These are phyloP conservation scores for Ptilodon capucinus DNA, from an alignment of 2,888 invertebrate species.

Conservation along the genomic window DNA sequence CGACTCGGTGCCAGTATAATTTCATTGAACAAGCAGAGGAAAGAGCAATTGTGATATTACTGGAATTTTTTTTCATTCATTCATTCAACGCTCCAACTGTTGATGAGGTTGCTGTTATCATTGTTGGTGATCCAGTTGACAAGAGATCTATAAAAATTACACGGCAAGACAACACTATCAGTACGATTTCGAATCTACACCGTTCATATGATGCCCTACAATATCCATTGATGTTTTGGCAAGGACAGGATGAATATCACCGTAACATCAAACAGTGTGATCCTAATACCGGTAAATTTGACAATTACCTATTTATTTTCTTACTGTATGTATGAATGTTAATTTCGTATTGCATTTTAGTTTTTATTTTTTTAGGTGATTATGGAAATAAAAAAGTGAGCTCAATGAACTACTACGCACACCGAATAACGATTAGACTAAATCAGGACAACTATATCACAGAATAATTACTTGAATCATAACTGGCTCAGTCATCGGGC, in stretches of 20 bases:
- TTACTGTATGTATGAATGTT: too few species aligned
- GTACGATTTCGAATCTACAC: constrained; percentile 12
- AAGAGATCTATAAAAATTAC: constrained; percentile 18
- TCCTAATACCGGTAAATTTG: constrained; percentile 25
- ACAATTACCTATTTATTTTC: too few species aligned
- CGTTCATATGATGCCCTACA: constrained; percentile 26
- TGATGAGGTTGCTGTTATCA: constrained; percentile 37
- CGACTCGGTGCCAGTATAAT: constrained; percentile 2
- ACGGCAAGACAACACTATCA: constrained; percentile 8
- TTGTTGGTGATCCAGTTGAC: constrained; percentile 38
- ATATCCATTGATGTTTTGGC: constrained; percentile 35
- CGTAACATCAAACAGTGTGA: constrained; percentile 18
- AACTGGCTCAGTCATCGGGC: not conserved
- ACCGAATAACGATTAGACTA: too few species aligned
- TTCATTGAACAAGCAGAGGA: not conserved
- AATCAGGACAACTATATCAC: too few species aligned
- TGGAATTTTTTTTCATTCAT: constrained; percentile 3
- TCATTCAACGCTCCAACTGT: constrained; percentile 32
- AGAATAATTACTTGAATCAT: constrained; percentile 18
- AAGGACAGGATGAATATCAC: not conserved
- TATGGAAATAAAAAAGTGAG: too few species aligned
- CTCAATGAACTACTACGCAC: too few species aligned
- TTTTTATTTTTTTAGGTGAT: too few species aligned
- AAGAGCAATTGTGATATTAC: constrained; percentile 1
- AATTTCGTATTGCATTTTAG: too few species aligned